Conservation (phyloP, 37 sponge, comb jelly and placozoan genomes). For the Halisarca cf. caerulea region DNA sequence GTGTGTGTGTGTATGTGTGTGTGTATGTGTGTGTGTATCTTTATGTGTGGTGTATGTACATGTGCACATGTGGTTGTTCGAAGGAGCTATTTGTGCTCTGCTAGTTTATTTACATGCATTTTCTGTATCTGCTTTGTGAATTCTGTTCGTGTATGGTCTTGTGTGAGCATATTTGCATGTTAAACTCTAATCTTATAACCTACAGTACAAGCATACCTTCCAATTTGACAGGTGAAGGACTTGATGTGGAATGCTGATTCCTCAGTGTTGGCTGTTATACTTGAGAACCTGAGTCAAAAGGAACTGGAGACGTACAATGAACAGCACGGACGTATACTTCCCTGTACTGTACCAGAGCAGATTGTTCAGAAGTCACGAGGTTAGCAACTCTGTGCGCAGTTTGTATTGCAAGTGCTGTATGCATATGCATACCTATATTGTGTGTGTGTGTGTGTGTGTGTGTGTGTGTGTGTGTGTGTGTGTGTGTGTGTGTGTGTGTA, state of each 20-base stretch:
- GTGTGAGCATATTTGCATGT: too few species aligned
- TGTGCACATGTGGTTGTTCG: not conserved
- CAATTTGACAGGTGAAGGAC: constrained; percentile 55
- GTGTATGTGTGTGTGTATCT: not conserved
- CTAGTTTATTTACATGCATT: too few species aligned
- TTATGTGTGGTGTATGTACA: not conserved
- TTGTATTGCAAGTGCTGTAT: too few species aligned
- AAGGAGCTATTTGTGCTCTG: not conserved
- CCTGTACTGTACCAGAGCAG: not conserved
- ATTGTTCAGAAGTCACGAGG: not conserved
- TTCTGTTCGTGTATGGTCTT: too few species aligned
- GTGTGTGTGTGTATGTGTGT: too few species aligned
- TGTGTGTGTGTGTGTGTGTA: too few species aligned
- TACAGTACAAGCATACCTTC: too few species aligned
- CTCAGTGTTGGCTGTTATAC: constrained; percentile 71
- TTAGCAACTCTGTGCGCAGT: constrained; percentile 3
- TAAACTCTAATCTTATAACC: too few species aligned
- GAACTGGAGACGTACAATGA: not conserved
- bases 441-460: too few species aligned
- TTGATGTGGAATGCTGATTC: constrained; percentile 86
- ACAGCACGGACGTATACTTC: not conserved
- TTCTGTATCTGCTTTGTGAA: too few species aligned
- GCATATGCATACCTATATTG: too few species aligned
- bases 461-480: too few species aligned
- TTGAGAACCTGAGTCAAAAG: constrained; percentile 18